Percentiles rank a stretch among this genome's conserved stretches.
These are phyloP conservation scores for Troides helena DNA, from an alignment of 2,888 invertebrate species.

Conservation along the genomic window DNA sequence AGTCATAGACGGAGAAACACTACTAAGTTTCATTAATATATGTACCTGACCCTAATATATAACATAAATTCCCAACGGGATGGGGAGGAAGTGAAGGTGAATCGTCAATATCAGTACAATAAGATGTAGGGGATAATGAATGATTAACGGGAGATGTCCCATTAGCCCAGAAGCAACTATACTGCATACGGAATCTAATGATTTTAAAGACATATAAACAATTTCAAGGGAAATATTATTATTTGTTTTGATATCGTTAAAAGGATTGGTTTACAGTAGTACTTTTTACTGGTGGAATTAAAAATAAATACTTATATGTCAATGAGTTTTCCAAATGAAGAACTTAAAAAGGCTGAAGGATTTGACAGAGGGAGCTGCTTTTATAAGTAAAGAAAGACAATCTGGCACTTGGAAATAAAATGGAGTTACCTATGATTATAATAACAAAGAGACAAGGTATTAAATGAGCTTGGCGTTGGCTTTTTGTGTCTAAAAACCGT, in stretches of 20 bases:
- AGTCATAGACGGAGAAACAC: too few species aligned
- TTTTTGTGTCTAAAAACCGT: too few species aligned
- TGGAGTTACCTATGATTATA: too few species aligned
- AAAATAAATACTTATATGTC: too few species aligned
- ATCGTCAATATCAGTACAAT: constrained; percentile 6
- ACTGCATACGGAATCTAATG: background rate
- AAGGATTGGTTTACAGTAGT: background rate
- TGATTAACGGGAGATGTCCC: constrained; percentile 12
- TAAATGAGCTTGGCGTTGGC: too few species aligned
- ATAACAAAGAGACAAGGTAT: too few species aligned
- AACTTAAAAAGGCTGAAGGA: too few species aligned
- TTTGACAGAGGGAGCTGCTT: too few species aligned
- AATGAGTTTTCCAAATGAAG: too few species aligned
- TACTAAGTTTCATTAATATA: background rate
- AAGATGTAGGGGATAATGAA: constrained; percentile 4
- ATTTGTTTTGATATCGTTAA: background rate
- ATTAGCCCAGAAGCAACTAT: constrained; percentile 7
- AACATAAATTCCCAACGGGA: constrained; percentile 5
- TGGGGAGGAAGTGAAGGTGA: background rate
- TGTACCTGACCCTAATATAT: constrained; percentile 4
- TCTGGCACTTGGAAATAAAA: too few species aligned
- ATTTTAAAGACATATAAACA: background rate
- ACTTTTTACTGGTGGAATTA: too few species aligned
- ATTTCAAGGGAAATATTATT: background rate
- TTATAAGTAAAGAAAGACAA: too few species aligned